Conservation (phyloP, 1,140 invertebrate species). For the Euwallacea similis region DNA sequence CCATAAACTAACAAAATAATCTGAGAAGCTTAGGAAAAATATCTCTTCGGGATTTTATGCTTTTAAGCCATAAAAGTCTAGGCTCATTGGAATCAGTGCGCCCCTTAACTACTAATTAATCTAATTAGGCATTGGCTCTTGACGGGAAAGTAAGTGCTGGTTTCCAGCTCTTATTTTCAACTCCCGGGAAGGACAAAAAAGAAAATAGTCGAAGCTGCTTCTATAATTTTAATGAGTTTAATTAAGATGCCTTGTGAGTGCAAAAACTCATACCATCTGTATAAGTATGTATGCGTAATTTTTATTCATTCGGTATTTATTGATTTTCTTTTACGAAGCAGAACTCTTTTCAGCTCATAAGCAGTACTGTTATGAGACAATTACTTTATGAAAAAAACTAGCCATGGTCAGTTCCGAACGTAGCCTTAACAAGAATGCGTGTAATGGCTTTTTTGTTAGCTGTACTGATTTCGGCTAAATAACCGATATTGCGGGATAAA, state of each 20-base stretch:
- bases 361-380: constrained; percentile 23
- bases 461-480: background rate
- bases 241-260: background rate
- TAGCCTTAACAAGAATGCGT: constrained; percentile 23
- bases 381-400: constrained; percentile 11
- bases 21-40: background rate
- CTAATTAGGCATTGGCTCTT: constrained; percentile 6
- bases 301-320: background rate
- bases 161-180: background rate
- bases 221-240: background rate
- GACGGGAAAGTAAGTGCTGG: constrained; percentile 2
- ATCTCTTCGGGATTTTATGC: background rate
- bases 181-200: background rate
- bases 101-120: constrained; percentile 6
- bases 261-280: background rate
- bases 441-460: constrained; percentile 15
- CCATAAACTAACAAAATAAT: too few species aligned
- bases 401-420: background rate
- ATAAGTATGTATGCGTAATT: background rate
- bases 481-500: background rate
- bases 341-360: background rate
- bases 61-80: background rate
- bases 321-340: background rate
- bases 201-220: background rate
- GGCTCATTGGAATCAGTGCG: background rate